A percentile compares a stretch with the other conserved stretches of the same genome.
phyloP scores from a whole-genome alignment of 2,888 invertebrate species.

The Xylophagus ater region DNA sequence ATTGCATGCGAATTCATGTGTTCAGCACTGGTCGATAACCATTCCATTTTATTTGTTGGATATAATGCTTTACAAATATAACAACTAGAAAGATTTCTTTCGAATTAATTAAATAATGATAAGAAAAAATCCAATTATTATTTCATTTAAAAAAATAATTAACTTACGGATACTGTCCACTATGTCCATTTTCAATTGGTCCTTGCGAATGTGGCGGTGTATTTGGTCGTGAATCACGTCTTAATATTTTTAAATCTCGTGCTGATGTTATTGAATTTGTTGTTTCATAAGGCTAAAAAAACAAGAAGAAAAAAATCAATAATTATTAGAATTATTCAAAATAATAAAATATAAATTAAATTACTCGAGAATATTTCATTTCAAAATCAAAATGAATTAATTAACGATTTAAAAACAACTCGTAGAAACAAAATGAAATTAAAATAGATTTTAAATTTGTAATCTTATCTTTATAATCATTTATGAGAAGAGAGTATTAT shows the following conservation, averaged over 20 bases:
- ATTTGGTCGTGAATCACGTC: slow-evolving; percentile 41
- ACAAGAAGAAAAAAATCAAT: slow-evolving; percentile 25
- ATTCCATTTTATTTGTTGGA: slow-evolving; percentile 71
- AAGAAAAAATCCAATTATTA: no score
- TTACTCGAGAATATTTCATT: no score
- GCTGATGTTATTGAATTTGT: slow-evolving; percentile 30
- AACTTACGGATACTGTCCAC: slow-evolving; percentile 40
- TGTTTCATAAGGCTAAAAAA: slow-evolving; percentile 51
- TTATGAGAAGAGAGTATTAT: no score
- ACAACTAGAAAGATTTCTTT: slow-evolving; percentile 49
- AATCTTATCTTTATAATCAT: no score
- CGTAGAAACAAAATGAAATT: no score
- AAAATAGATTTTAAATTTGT: no score
- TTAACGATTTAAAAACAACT: no score
- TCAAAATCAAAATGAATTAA: no score
- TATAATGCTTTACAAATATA: slow-evolving; percentile 72
- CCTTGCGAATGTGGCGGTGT: slow-evolving; percentile 33
- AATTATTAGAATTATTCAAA: no score
- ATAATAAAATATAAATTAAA: no score
- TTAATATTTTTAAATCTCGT: slow-evolving; percentile 42
- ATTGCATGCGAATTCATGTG: slow-evolving; percentile 87
- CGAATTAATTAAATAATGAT: no score
- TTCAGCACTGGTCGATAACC: slow-evolving; percentile 75
- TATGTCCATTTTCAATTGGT: slow-evolving; percentile 36
- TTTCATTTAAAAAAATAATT: no score